Evolutionary conservation across 2,797 vertebrate genomes (phyloP).

Genomic region (Denticeps clupeoides): DNA sequence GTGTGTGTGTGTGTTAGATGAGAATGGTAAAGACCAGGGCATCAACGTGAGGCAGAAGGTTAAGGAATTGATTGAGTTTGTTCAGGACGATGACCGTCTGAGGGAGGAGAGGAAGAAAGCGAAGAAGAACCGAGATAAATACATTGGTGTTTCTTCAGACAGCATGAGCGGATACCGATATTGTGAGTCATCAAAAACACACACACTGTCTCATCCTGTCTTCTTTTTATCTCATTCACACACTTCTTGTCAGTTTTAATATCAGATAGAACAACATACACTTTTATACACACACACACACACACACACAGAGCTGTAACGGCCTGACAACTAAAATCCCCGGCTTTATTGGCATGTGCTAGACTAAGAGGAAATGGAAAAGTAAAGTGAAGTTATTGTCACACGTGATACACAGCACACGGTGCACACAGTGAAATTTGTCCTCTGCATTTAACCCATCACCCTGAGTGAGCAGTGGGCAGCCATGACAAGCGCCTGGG

Average conservation of each 20-base stretch:
- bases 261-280: background rate
- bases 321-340: background rate
- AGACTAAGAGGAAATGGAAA: no score
- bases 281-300: background rate
- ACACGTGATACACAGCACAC: no score
- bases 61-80: slow-evolving; percentile 89
- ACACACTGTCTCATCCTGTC: background rate
- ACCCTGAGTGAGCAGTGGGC: no score
- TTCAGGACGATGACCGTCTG: slow-evolving; percentile 88
- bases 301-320: background rate
- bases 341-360: background rate
- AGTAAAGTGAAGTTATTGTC: no score
- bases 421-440: no score
- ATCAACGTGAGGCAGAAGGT: slow-evolving; percentile 97
- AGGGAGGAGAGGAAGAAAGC: slow-evolving; percentile 96
- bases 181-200: slow-evolving; percentile 59
- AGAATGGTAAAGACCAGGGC: slow-evolving; percentile 96
- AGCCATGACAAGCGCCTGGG: no score
- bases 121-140: slow-evolving; percentile 97
- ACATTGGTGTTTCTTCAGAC: slow-evolving; percentile 88
- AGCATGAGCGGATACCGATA: slow-evolving; percentile 80
- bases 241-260: no score
- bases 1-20: slow-evolving; percentile 57
- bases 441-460: no score
- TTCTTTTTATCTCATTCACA: no score